phyloP scores from a whole-genome alignment of 1,140 invertebrate genomes.

The Drepana arcuata region DNA sequence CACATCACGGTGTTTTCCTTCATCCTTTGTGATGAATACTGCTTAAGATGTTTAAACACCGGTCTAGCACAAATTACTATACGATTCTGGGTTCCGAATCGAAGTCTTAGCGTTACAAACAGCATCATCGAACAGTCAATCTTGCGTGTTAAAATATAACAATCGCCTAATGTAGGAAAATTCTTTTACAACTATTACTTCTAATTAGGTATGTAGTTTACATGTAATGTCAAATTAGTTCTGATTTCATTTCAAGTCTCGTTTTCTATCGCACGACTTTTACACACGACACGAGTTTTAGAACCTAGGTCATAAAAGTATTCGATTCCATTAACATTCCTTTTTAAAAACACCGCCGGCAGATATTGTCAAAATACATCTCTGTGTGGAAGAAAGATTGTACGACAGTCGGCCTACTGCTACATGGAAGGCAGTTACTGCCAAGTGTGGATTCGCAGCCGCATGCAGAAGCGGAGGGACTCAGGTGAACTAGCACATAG shows the following conservation, averaged over 20 bases:
- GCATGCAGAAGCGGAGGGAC: constrained; percentile 68
- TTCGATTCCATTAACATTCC: too few species aligned
- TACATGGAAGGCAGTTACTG: constrained; percentile 86
- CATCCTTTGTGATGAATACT: too few species aligned
- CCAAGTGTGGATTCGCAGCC: constrained; percentile 80
- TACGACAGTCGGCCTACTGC: constrained; percentile 88
- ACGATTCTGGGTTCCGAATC: too few species aligned
- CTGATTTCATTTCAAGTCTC: background rate
- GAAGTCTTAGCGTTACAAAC: too few species aligned
- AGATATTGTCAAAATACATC: constrained; percentile 2
- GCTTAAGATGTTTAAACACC: too few species aligned
- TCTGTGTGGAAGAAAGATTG: constrained; percentile 81
- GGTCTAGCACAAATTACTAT: too few species aligned
- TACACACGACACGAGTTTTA: too few species aligned
- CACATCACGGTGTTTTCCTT: too few species aligned
- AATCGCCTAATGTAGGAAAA: too few species aligned
- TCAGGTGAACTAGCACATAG: constrained; percentile 63
- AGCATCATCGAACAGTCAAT: too few species aligned
- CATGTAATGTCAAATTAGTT: background rate
- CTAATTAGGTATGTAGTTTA: background rate
- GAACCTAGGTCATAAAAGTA: too few species aligned
- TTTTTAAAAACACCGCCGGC: background rate
- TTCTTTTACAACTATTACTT: background rate
- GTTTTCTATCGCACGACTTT: background rate
- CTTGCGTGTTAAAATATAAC: too few species aligned